A percentile compares a stretch with the other conserved stretches of the same genome.
Conservation (phyloP, 2,113 vertebrate species). For the Nematolebias whitei region DNA sequence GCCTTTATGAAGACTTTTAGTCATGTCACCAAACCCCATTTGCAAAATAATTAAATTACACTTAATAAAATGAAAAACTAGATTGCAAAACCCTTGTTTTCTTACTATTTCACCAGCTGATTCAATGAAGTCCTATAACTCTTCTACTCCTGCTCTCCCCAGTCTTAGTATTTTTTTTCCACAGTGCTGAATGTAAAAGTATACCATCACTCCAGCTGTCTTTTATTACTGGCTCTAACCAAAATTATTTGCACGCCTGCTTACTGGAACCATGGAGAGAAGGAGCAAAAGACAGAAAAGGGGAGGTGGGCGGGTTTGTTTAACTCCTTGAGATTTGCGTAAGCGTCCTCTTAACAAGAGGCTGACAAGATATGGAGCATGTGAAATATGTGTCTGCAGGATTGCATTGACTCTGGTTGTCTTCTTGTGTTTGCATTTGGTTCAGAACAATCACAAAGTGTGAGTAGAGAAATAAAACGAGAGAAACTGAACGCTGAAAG, state of each 20-base stretch:
- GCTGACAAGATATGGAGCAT: constrained; percentile 25
- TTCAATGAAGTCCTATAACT: constrained; percentile 62
- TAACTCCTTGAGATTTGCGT: constrained; percentile 48
- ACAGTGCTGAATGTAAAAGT: constrained; percentile 69
- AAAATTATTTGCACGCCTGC: constrained; percentile 74
- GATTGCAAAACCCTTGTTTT: constrained; percentile 21
- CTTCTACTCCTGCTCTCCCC: constrained; percentile 38
- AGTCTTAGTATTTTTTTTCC: constrained; percentile 28
- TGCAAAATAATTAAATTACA: constrained; percentile 7
- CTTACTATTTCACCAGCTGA: constrained; percentile 38
- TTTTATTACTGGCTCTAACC: constrained; percentile 75
- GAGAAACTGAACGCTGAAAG: background rate
- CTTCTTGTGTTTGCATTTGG: background rate
- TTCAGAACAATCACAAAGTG: background rate
- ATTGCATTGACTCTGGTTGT: constrained; percentile 1
- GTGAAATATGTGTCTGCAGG: constrained; percentile 11
- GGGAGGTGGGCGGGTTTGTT: constrained; percentile 22
- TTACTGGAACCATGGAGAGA: constrained; percentile 69
- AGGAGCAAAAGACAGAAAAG: background rate
- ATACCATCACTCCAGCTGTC: constrained; percentile 76
- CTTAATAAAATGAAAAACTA: constrained; percentile 10
- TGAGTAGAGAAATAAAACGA: background rate
- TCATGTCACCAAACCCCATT: background rate
- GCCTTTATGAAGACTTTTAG: constrained; percentile 33
- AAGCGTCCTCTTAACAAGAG: constrained; percentile 31